Evolutionary conservation across 2,113 vertebrate species (phyloP).

Genomic region (Channa argus): DNA sequence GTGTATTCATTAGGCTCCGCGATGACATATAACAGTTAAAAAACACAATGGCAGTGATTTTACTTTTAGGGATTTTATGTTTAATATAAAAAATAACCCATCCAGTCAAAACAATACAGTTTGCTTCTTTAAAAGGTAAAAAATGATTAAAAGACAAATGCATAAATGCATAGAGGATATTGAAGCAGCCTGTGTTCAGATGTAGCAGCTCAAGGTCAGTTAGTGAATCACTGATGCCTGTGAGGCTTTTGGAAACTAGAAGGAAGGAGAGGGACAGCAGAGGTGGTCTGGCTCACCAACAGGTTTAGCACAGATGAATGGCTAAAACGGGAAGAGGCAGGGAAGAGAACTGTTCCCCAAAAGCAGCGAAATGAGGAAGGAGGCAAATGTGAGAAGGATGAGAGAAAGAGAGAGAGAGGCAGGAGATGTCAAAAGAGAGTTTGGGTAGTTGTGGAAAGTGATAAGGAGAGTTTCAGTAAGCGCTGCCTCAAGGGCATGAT

Average conservation of each 20-base stretch:
- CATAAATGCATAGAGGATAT: constrained; percentile 9
- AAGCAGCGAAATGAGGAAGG: constrained; percentile 43
- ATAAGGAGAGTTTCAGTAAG: constrained; percentile 40
- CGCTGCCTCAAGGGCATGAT: constrained; percentile 22
- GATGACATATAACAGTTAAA: background rate
- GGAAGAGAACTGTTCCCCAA: constrained; percentile 45
- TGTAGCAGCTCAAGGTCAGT: constrained; percentile 31
- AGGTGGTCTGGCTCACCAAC: constrained; percentile 22
- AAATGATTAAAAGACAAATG: background rate
- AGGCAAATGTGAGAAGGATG: constrained; percentile 12
- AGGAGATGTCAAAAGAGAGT: constrained; percentile 41
- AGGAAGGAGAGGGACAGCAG: constrained; percentile 6
- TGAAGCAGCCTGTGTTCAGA: constrained; percentile 21
- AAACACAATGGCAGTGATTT: background rate
- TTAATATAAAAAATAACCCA: background rate
- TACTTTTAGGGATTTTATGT: background rate
- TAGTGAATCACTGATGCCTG: constrained; percentile 35
- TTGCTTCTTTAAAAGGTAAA: background rate
- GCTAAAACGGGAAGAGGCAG: constrained; percentile 45
- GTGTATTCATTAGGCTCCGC: background rate
- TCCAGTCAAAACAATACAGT: background rate
- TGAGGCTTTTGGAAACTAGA: constrained; percentile 32
- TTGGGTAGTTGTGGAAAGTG: constrained; percentile 44
- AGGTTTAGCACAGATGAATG: constrained; percentile 48
- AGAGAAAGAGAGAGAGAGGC: constrained; percentile 2